phyloP scores from a whole-genome alignment of 2,113 vertebrate genomes.

The Illadopsis cleaveri region DNA sequence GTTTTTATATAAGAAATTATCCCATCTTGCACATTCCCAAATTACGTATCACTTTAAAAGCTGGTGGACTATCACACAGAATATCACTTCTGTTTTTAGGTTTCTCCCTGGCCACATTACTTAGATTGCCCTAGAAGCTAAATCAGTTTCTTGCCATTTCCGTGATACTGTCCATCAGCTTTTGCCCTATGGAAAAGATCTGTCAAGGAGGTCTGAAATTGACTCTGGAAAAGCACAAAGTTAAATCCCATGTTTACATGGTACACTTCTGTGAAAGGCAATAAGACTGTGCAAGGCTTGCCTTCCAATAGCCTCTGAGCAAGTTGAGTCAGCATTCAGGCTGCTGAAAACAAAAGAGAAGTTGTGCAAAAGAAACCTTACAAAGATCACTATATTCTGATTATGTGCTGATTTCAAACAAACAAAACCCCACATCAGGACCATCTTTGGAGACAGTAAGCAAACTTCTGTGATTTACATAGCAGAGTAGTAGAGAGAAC shows the following conservation, averaged over 20 bases:
- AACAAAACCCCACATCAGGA: neutral
- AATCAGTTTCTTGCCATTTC: neutral
- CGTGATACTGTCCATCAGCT: neutral
- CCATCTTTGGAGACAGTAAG: neutral
- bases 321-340: neutral
- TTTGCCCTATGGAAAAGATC: neutral
- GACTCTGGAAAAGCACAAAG: neutral
- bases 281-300: neutral
- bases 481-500: neutral
- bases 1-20: neutral
- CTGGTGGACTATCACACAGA: neutral
- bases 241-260: neutral
- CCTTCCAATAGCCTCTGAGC: neutral
- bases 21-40: neutral
- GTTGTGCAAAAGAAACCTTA: neutral
- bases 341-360: neutral
- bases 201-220: neutral
- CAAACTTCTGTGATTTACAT: neutral
- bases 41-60: neutral
- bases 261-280: neutral
- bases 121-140: neutral
- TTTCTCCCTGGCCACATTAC: neutral
- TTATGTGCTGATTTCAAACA: neutral
- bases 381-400: neutral
- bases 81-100: neutral